Base-by-base conservation (phyloP, 1,140 invertebrate genomes). In the Laodelphax striatellus region DNA sequence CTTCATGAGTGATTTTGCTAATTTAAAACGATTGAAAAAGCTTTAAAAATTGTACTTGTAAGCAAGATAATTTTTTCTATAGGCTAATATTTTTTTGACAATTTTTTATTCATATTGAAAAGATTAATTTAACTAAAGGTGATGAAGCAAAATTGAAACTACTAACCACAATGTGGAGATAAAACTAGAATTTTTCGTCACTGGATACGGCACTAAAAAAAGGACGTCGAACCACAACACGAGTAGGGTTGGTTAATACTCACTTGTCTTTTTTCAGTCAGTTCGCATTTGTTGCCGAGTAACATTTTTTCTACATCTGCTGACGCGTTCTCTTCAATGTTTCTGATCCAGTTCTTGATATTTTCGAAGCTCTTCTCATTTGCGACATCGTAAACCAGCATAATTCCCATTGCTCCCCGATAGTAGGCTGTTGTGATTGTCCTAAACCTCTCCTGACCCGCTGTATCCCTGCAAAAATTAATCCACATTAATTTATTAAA, bases 351-450 rank as follows among this genome's bases (percentile, higher is more conserved):
- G 71, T 97, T 98, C 66, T 95, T 92, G 64, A 98, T 98, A 74
- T 98, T 98, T 72, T 98, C 94, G 77, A 98, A 99, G 67, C 91
- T 96, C 77, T 97, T 98, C 69, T 94, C 90, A 77, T 97, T 95
- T 54, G 94, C 98, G 64, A 98, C 95, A 73, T 99, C 96, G 75
- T 98, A 98, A 10, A 98, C 94, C 63, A 98, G 80, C 93, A 98
- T 98, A 52, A 98, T 98, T 60, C 96, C 96, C 95, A 98, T 98
- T 24, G 96, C 95, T 31, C 95, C 94, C 69, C 95, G 82, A 79
- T 98, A 98, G 73, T 98, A 98, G 2, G 94, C 94, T 59, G 95
- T 98, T 41, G 96, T 98, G 70, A 98, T 98, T 55, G 95, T 98
- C 71, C 95, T 86, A 79, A 98, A 98, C 68, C 96, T 83, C 75